phyloP scores from a whole-genome alignment of 2,888 invertebrate genomes.

The Pyrrhia umbra region DNA sequence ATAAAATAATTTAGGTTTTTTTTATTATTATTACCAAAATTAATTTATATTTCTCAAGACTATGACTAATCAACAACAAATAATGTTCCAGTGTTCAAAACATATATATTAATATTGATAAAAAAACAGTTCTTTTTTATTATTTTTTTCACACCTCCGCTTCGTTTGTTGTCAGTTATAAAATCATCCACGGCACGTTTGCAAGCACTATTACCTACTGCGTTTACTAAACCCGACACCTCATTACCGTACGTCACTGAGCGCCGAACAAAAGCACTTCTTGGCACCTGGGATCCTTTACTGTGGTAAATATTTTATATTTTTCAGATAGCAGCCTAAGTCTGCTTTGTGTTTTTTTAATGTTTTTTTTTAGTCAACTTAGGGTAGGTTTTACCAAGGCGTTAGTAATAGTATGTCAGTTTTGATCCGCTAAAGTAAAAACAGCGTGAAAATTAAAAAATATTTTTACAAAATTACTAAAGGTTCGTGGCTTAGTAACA shows the following conservation, averaged over 20 bases:
- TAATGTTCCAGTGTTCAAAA: too few species aligned
- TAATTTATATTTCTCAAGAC: too few species aligned
- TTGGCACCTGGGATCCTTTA: slow-evolving; percentile 28
- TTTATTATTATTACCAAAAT: too few species aligned
- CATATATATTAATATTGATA: too few species aligned
- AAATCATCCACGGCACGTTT: slow-evolving; percentile 36
- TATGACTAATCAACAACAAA: too few species aligned
- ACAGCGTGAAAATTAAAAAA: too few species aligned
- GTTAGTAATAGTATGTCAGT: too few species aligned
- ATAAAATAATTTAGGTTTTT: too few species aligned
- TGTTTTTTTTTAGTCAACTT: not conserved
- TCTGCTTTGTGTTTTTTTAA: slow-evolving; percentile 24
- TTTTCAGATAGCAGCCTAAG: slow-evolving; percentile 10
- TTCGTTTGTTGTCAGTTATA: slow-evolving; percentile 27
- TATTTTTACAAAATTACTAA: too few species aligned
- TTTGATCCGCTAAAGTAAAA: too few species aligned
- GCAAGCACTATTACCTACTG: slow-evolving; percentile 25
- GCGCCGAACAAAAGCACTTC: slow-evolving; percentile 43
- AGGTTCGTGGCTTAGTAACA: too few species aligned
- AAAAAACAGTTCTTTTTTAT: not conserved
- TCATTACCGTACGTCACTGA: slow-evolving; percentile 50
- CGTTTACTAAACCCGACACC: slow-evolving; percentile 57
- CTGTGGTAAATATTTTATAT: slow-evolving; percentile 30
- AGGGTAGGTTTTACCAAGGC: not conserved
- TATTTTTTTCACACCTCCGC: slow-evolving; percentile 5